phyloP scores from a whole-genome alignment of 2,113 vertebrate species.

The Xerus inauris region DNA sequence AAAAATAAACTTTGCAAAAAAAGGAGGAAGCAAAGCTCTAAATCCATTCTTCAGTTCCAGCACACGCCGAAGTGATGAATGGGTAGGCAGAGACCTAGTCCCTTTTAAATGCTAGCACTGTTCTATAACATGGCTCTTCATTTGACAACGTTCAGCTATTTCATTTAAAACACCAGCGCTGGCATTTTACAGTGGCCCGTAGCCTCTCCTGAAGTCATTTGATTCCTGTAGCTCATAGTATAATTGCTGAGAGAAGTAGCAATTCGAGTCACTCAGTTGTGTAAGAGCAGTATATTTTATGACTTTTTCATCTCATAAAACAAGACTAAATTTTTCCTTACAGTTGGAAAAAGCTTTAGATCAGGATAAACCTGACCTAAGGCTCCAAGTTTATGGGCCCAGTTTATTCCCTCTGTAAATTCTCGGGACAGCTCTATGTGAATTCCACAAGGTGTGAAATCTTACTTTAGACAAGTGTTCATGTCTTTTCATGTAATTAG shows the following conservation, averaged over 20 bases:
- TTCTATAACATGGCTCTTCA: not conserved
- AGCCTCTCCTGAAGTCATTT: constrained; percentile 4
- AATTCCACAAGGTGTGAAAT: constrained; percentile 55
- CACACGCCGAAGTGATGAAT: not conserved
- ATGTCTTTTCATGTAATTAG: constrained; percentile 74
- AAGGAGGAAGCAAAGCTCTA: not conserved
- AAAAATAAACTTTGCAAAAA: constrained; percentile 31
- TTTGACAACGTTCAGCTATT: constrained; percentile 26
- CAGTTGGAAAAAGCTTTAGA: constrained; percentile 64
- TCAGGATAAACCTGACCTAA: constrained; percentile 51
- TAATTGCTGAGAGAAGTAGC: constrained; percentile 73
- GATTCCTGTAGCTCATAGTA: constrained; percentile 45
- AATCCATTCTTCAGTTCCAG: not conserved
- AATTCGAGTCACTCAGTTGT: constrained; percentile 65
- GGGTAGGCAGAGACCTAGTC: not conserved
- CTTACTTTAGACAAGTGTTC: constrained; percentile 62
- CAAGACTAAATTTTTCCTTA: constrained; percentile 52
- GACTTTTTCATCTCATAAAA: constrained; percentile 74
- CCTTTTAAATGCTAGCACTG: constrained; percentile 31
- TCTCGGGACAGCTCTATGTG: not conserved
- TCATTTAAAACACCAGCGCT: not conserved
- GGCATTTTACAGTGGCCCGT: constrained; percentile 10
- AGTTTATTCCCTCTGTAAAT: constrained; percentile 60
- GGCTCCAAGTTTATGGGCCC: constrained; percentile 57
- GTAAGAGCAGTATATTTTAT: constrained; percentile 68